Evolutionary conservation across 2,888 invertebrate species (phyloP).

Genomic region (Megastigmus dorsalis): DNA sequence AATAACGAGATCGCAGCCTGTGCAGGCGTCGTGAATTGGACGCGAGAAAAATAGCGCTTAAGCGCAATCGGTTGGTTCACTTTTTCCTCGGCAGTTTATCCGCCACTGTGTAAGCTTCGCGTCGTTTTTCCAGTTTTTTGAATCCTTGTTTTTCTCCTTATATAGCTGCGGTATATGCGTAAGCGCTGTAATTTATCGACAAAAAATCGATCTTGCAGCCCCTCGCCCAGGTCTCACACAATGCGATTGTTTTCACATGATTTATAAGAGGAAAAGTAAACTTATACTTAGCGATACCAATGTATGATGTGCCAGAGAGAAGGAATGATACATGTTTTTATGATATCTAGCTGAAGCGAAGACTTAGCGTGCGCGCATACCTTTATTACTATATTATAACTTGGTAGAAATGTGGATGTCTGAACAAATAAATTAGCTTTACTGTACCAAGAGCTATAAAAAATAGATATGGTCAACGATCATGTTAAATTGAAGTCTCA

Average conservation of each 20-base stretch:
- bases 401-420: conserved; percentile 75
- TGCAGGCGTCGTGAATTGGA: conserved; percentile 16
- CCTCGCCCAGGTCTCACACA: conserved; percentile 44
- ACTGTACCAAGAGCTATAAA: conserved; percentile 73
- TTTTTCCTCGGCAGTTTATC: conserved; percentile 37
- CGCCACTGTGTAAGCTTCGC: conserved; percentile 34
- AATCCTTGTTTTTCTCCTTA: conserved; percentile 47
- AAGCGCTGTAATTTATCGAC: conserved; percentile 40
- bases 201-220: conserved; percentile 27
- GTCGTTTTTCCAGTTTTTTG: conserved; percentile 48
- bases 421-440: conserved; percentile 74
- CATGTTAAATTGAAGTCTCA: conserved; percentile 50
- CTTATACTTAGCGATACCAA: conserved; percentile 74
- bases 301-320: conserved; percentile 74
- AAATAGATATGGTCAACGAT: conserved; percentile 55
- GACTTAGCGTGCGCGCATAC: conserved; percentile 73
- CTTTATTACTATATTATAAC: conserved; percentile 75
- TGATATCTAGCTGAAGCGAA: conserved; percentile 74
- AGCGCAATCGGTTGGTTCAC: conserved; percentile 38
- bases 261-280: conserved; percentile 62
- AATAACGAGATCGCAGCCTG: conserved; percentile 34
- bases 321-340: conserved; percentile 74
- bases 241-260: conserved; percentile 56
- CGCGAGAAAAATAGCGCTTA: conserved; percentile 39
- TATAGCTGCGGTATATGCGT: conserved; percentile 49